Base-by-base conservation (phyloP, 1,140 invertebrate species). In the Trichonephila clavata region DNA sequence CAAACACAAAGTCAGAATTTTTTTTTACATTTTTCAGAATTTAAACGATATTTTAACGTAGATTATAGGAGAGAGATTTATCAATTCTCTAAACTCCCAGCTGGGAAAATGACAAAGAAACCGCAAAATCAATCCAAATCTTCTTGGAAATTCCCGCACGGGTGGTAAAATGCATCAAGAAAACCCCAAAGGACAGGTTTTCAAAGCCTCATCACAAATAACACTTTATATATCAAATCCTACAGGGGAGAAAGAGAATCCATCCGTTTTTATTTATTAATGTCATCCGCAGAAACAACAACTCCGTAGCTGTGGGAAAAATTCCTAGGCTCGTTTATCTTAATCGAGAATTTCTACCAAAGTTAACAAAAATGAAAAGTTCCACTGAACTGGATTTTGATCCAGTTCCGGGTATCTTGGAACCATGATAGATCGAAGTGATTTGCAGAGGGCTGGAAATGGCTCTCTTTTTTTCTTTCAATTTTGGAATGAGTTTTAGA, bases 291-390 rank as follows among this genome's bases (percentile, higher is more conserved):
- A 27, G 32, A 77, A 77, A 77, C 71, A 77, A 32, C 18, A 32
- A 24, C 8, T 27, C 14, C 6, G 16, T 21, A 63, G 14, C 61
- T 27, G 10, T 27, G 24, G 65, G 32, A 20, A 77, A 18, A 2
- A 5, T 39, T 39, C 6, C 13, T 27, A 32, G 13, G 13, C 10
- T 32, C 71, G 32, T 77, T 77, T 77, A 77, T 77, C 71, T 77
- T 77, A 77, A 77, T 77, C 71, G 32, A 39, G 16, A 14, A 18
- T 77, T 77, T 77, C 71, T 77, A 32, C 27, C 2, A 14, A 77
- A 77, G 71, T 39, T 39, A 77, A 77, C 32, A 77, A 77, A 77
- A 18, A 18, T 77, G 71, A 77, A 77, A 77, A 77, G 32, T 77
- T 77, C 71, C 18, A 13, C 14, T 32, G 27, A 77, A 77, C 32